Percentiles rank a stretch among this genome's conserved stretches.
phyloP scores from a whole-genome alignment of 1,140 invertebrate species.

The Pygmarrhopalites habei region DNA sequence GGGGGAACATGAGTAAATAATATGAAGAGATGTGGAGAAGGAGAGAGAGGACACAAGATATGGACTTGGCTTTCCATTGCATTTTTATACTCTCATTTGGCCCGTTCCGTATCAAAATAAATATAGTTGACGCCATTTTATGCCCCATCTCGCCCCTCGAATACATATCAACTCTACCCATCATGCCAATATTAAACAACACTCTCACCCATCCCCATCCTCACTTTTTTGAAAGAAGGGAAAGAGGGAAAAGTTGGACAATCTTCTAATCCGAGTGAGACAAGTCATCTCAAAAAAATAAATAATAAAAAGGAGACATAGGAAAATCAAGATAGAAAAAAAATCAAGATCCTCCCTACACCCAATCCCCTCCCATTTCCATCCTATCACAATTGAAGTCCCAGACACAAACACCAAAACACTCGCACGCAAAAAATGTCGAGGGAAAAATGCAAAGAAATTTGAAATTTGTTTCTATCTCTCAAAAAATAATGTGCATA shows the following conservation, averaged over 20 bases:
- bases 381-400: neutral
- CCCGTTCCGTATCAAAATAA: slow-evolving; percentile 36
- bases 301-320: neutral
- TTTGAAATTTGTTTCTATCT: no score
- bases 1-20: no score
- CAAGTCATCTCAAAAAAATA: neutral
- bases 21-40: no score
- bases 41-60: no score
- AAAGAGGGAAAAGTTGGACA: neutral
- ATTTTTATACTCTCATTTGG: slow-evolving; percentile 40
- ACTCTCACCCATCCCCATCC: neutral
- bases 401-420: neutral
- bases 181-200: slow-evolving; percentile 14
- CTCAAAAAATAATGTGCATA: no score
- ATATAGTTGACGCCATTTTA: slow-evolving; percentile 40
- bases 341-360: neutral
- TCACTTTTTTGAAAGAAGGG: neutral
- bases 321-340: neutral
- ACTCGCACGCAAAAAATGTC: neutral
- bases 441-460: no score
- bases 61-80: slow-evolving; percentile 34
- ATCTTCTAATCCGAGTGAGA: neutral
- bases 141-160: slow-evolving; percentile 24
- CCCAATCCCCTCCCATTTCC: neutral
- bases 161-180: slow-evolving; percentile 15